Evolutionary conservation across 2,888 invertebrate species (phyloP), one percentile per base, ranked within the genome.

Genomic region (Microctonus hyperodae): DNA sequence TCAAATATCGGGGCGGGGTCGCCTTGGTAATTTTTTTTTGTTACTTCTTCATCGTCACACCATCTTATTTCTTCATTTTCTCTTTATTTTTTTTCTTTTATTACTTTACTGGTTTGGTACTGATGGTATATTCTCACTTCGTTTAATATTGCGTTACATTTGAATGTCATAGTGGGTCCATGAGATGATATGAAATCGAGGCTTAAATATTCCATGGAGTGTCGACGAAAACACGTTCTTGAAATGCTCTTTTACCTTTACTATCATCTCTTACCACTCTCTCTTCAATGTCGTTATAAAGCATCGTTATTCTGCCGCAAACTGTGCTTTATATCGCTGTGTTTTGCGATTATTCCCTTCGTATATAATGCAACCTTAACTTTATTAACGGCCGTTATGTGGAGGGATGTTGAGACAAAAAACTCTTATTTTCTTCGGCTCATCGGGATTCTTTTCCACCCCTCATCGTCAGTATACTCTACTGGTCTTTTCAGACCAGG

Each of bases 171-270:
- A 31, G 60, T 62, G 68, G 69, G 74, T 71, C 68, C 75, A 67
- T 72, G 71, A 68, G 75, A 76, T 72, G 79, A 78, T 81, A 83
- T 81, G 83, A 82, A 83, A 83, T 82, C 82, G 82, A 81, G 80
- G 79, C 81, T 82, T 82, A 79, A 83, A 83, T 83, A 83, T 82
- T 83, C 81, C 77, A 83, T 81, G 80, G 79, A 77, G 80, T 78
- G 79, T 73, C 75, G 76, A 74, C 74, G 75, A 68, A n/a, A 61
- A 58, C 57, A 67, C 48, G 55, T 62, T 65, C 61, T 61, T 64
- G 60, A 69, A 69, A 61, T 69, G 66, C 69, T 69, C 16, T 44
- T 16, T n/a, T 44, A 16, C 16, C 16, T 6, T 44, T 44, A 16
- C 44, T 44, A 2, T 16, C 16, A 16, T 44, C 44, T 16, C 44